Base-by-base conservation (phyloP, 2,113 vertebrate species). In the Catharus minimus region DNA sequence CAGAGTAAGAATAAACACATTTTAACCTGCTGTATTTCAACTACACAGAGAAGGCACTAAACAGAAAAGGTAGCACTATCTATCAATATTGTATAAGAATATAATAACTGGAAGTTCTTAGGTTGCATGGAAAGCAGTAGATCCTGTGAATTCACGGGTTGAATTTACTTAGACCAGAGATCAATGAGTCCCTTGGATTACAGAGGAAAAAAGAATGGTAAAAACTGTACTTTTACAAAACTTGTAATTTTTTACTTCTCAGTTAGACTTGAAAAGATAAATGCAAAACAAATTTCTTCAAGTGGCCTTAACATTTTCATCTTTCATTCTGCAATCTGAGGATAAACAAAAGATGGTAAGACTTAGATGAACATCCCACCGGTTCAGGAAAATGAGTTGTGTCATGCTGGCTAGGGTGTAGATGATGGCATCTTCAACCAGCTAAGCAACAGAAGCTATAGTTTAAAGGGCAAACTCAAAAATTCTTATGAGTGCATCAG, bases 121-220 rank as follows among this genome's bases (percentile, higher is more conserved):
- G 26, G 36, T 16, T 55, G 18, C 26, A 53, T 3, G 3, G 14
- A 81, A 81, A 10, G 12, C 11, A 90, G 19, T 1, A 33, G 36
- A 86, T 56, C 4, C 30, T 39, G 19, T 61, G 41, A 83, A 83
- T 55, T 7, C 58, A 5, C 52, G 22, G 7, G 21, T 44, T 90
- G 77, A 50, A 64, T 67, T 71, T 72, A 75, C 11, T 33, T 30
- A 57, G 26, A 78, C 5, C 19, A 49, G 74, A 56, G 17, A 91
- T 7, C 2, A 55, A 16, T 17, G 14, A 27, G 13, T 52, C 24
- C 68, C 79, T 30, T 30, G 30, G 22, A 24, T 9, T 5, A 85
- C 0, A 11, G 1, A 7, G 9, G 2, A 27, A 36, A 64, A 38
- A 82, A 61, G 8, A 74, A 71, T 2, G 3, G 10, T 4, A 26